These are phyloP conservation scores for Calyptommatus sinebrachiatus DNA, from an alignment of 2,113 vertebrate genomes.

Conservation along the genomic window DNA sequence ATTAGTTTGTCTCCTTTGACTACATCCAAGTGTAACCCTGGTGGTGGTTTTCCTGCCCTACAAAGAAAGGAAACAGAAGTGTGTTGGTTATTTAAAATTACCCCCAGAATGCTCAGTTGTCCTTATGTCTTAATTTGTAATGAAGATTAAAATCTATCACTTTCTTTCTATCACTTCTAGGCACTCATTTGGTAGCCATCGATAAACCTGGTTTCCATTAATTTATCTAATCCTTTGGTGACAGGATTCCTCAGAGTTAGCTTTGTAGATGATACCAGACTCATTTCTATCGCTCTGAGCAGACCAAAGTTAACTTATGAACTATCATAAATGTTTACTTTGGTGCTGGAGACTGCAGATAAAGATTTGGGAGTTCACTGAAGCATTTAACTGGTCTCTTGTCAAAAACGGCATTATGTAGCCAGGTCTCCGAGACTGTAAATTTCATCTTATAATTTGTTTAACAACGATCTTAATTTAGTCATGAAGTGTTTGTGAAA, in stretches of 20 bases:
- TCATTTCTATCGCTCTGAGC: too few species aligned
- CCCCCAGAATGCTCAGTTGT: background rate
- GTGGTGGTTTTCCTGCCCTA: constrained; percentile 97
- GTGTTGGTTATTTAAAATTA: constrained; percentile 22
- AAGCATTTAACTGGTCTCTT: background rate
- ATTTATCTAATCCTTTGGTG: too few species aligned
- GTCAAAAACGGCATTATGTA: background rate
- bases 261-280: too few species aligned
- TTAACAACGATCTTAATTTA: too few species aligned
- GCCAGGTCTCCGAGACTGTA: background rate
- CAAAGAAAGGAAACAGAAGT: constrained; percentile 59
- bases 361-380: background rate
- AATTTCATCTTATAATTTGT: too few species aligned
- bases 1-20: constrained; percentile 98
- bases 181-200: too few species aligned
- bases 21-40: constrained; percentile 95
- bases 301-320: too few species aligned
- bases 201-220: too few species aligned
- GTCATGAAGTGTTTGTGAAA: too few species aligned
- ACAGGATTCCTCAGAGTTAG: background rate
- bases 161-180: too few species aligned
- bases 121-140: constrained; percentile 1
- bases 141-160: background rate
- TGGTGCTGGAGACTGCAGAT: too few species aligned
- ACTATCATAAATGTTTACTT: too few species aligned